Conservation (phyloP, 2,888 invertebrate genomes). For the Temnothorax rugatulus region DNA sequence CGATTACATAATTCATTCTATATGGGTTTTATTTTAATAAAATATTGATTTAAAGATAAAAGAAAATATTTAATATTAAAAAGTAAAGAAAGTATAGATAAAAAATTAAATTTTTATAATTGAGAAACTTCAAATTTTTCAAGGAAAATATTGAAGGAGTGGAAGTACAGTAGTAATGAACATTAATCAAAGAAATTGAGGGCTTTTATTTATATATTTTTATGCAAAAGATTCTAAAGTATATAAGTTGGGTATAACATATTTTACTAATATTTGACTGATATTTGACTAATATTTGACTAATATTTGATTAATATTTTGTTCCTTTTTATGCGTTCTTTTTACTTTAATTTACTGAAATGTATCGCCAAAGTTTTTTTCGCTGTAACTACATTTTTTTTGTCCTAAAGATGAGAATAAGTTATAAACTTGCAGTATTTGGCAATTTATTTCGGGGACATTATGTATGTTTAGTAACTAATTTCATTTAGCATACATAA, state of each 20-base stretch:
- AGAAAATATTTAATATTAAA: background rate
- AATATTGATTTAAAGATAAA: conserved; percentile 5
- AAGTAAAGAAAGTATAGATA: background rate
- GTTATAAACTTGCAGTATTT: background rate
- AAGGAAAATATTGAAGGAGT: background rate
- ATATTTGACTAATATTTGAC: background rate
- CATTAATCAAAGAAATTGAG: background rate
- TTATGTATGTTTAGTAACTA: conserved; percentile 1
- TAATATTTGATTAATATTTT: background rate
- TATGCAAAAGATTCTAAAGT: background rate
- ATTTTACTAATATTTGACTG: conserved; percentile 32
- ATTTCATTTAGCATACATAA: background rate
- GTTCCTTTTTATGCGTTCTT: background rate
- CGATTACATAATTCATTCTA: background rate
- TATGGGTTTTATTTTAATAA: background rate
- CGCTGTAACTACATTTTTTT: background rate
- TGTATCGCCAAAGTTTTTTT: background rate
- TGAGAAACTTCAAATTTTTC: background rate
- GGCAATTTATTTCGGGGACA: background rate
- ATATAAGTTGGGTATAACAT: background rate
- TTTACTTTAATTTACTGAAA: background rate
- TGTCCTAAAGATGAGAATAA: background rate
- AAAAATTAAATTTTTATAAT: background rate
- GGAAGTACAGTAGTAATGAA: background rate
- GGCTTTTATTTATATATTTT: conserved; percentile 20